These are phyloP conservation scores for Orientallactaga bullata DNA, from an alignment of 2,113 vertebrate genomes.

Conservation along the genomic window DNA sequence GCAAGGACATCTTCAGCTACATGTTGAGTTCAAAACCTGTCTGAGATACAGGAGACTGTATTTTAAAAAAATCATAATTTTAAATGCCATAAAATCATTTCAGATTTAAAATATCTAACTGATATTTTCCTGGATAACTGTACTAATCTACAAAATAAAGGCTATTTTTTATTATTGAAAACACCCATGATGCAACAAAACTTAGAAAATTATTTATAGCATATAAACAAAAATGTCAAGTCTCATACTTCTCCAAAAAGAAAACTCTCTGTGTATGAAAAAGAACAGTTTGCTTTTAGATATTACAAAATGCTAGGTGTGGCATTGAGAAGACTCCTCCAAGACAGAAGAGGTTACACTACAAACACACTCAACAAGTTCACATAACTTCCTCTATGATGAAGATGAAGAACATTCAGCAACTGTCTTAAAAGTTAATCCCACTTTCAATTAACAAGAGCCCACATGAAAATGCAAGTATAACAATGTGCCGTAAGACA, in stretches of 20 bases:
- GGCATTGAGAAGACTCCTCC: neutral
- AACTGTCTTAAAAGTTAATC: neutral
- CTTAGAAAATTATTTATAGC: neutral
- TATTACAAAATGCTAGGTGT: neutral
- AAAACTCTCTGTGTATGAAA: neutral
- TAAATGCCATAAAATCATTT: neutral
- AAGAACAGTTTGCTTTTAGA: neutral
- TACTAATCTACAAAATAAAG: too few relatives aligned
- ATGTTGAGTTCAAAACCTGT: neutral
- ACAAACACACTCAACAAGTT: neutral
- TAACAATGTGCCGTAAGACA: neutral
- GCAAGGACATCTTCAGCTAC: neutral
- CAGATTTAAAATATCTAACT: neutral
- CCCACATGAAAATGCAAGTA: neutral
- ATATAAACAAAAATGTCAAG: constrained; percentile 29
- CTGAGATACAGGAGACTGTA: neutral
- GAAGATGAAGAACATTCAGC: neutral
- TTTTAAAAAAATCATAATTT: neutral
- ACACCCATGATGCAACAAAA: neutral
- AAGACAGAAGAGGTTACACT: rapidly evolving
- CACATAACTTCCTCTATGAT: neutral
- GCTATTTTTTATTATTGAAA: too few relatives aligned
- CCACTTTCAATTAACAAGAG: neutral
- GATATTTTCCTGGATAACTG: neutral
- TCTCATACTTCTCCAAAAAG: neutral